These are phyloP conservation scores for Lophochroa leadbeateri DNA, from an alignment of 2,113 vertebrate genomes.

Conservation along the genomic window DNA sequence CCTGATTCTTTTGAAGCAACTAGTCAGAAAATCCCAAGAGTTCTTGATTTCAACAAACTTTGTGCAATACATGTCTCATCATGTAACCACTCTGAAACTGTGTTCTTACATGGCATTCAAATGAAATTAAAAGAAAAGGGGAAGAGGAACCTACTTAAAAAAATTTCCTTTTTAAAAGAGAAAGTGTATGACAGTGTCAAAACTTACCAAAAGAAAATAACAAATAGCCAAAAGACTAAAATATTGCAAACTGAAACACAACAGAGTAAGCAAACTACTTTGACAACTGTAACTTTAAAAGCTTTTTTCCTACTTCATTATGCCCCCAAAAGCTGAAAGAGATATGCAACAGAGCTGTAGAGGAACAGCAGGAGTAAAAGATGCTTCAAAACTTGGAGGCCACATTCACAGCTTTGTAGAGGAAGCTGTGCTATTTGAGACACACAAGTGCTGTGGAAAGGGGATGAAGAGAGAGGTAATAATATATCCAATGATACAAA, in stretches of 20 bases:
- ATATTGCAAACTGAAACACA: background rate
- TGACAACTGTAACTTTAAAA: background rate
- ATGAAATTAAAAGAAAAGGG: background rate
- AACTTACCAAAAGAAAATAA: background rate
- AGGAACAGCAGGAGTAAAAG: background rate
- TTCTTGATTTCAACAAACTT: background rate
- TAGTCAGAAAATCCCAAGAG: background rate
- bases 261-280: background rate
- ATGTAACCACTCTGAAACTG: background rate
- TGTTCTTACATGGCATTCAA: background rate
- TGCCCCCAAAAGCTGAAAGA: background rate
- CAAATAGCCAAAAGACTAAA: background rate
- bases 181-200: background rate
- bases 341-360: background rate
- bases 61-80: fast-evolving
- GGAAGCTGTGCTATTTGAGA: background rate
- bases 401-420: background rate
- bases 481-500: background rate
- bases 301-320: background rate
- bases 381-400: background rate
- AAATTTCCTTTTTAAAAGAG: background rate
- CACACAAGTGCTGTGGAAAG: background rate
- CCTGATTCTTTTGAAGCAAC: background rate
- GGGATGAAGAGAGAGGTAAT: background rate
- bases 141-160: background rate